Evolutionary conservation across 1,140 invertebrate genomes (phyloP).

Genomic region (Drosophila bifasciata): DNA sequence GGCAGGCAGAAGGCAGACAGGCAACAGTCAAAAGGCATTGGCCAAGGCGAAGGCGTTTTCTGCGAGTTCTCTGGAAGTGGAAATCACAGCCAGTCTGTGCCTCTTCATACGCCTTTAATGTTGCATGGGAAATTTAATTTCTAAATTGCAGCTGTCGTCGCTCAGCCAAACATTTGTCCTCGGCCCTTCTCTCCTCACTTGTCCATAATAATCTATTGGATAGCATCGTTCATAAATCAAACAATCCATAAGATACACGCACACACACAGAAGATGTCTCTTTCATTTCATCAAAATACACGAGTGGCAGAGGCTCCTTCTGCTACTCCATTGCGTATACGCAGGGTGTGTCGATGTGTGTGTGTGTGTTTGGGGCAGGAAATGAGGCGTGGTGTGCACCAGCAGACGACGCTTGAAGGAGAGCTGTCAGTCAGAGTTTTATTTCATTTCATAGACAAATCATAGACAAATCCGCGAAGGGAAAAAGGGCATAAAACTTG

Average conservation of each 20-base stretch:
- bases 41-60: constrained; percentile 48
- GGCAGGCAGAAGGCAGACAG: neutral
- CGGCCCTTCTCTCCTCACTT: neutral
- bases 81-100: constrained; percentile 53
- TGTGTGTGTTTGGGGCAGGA: constrained; percentile 32
- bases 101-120: constrained; percentile 67
- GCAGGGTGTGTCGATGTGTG: constrained; percentile 7
- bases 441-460: constrained; percentile 14
- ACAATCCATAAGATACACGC: constrained; percentile 33
- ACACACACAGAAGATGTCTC: neutral
- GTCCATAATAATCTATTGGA: constrained; percentile 65
- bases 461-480: neutral
- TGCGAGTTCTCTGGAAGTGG: constrained; percentile 47
- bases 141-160: constrained; percentile 80
- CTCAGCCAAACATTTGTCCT: constrained; percentile 42
- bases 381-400: constrained; percentile 47
- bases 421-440: constrained; percentile 23
- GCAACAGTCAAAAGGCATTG: constrained; percentile 3
- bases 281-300: constrained; percentile 45
- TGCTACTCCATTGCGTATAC: constrained; percentile 39
- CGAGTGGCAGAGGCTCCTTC: neutral
- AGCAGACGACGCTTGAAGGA: constrained; percentile 20
- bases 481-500: no score
- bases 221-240: constrained; percentile 70
- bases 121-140: constrained; percentile 82